phyloP scores from a whole-genome alignment of 2,888 invertebrate species.

The Torymus tubicola region DNA sequence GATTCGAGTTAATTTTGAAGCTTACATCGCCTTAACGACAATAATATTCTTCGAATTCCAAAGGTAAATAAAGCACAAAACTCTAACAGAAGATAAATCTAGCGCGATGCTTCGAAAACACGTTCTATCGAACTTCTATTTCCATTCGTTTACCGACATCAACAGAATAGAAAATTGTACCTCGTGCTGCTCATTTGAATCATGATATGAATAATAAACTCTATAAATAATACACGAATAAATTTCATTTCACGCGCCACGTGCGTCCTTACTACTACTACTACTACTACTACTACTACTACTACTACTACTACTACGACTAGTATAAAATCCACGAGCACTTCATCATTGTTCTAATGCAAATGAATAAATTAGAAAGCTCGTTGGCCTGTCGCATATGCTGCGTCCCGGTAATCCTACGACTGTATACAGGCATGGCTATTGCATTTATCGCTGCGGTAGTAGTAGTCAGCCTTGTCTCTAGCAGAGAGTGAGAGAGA shows the following conservation, averaged over 20 bases:
- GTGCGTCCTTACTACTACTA: no score
- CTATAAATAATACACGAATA: slow-evolving; percentile 32
- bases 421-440: background rate
- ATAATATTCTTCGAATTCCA: no score
- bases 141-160: background rate
- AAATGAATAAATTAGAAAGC: slow-evolving; percentile 27
- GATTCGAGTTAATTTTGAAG: no score
- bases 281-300: no score
- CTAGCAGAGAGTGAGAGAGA: background rate
- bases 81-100: no score
- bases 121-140: background rate
- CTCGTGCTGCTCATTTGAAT: background rate
- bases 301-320: no score
- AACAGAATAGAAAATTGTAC: background rate
- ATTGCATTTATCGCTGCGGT: background rate
- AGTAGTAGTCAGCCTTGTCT: background rate
- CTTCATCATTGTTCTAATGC: slow-evolving; percentile 24
- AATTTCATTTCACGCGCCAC: background rate
- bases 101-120: no score
- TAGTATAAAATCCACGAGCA: no score
- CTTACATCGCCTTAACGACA: no score
- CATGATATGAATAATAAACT: slow-evolving; percentile 15
- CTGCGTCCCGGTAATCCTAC: slow-evolving; percentile 1
- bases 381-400: slow-evolving; percentile 6
- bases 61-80: no score